Evolutionary conservation across 2,113 vertebrate species (phyloP).

Genomic region (Daubentonia madagascariensis): DNA sequence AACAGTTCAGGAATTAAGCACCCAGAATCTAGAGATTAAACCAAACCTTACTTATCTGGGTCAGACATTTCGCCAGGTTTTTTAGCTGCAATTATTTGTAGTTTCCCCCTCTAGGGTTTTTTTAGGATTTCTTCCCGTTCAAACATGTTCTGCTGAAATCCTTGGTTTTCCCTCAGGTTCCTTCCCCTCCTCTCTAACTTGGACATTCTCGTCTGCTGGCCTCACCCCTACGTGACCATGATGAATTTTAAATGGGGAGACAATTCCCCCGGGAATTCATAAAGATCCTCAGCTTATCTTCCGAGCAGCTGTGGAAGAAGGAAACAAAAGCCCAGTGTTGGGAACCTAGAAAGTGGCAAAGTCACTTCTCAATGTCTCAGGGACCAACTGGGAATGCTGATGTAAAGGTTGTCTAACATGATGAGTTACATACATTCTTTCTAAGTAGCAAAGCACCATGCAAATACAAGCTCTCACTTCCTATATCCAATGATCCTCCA

Average conservation of each 20-base stretch:
- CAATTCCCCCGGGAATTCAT: neutral
- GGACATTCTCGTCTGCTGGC: neutral
- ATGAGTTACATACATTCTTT: neutral
- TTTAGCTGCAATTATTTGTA: neutral
- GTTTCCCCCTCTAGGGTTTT: neutral
- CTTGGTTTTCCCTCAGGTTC: neutral
- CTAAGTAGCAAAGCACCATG: neutral
- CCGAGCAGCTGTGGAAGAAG: neutral
- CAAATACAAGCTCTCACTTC: neutral
- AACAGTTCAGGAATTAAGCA: neutral
- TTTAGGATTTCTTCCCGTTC: neutral
- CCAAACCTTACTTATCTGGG: neutral
- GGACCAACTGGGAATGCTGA: neutral
- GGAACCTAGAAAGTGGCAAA: neutral
- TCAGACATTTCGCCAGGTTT: neutral
- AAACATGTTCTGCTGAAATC: neutral
- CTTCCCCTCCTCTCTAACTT: neutral
- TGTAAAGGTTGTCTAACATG: neutral
- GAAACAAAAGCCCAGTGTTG: neutral
- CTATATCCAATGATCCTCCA: neutral
- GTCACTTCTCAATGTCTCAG: neutral
- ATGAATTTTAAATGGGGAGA: neutral
- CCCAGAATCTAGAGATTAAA: constrained; percentile 8
- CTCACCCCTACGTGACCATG: neutral
- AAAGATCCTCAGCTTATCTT: neutral